Percentiles rank a stretch among this genome's conserved stretches.
Evolutionary conservation across 2,797 vertebrate genomes (phyloP).

Genomic region (Melopsittacus undulatus): DNA sequence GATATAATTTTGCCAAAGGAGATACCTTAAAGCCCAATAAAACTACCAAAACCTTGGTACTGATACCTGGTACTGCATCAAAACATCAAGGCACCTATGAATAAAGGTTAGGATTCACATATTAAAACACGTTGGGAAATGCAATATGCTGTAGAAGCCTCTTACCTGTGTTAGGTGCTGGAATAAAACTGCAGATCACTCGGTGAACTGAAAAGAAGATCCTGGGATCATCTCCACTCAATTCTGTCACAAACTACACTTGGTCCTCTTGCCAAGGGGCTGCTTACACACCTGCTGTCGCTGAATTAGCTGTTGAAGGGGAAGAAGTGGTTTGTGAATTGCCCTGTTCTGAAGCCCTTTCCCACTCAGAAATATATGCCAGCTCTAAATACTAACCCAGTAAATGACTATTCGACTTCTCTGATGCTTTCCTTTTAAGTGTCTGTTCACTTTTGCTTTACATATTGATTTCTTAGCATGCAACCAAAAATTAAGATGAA

Average conservation of each 20-base stretch:
- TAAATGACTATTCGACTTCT: slow-evolving; percentile 17
- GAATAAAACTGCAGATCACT: neutral
- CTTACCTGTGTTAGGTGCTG: neutral
- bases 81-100: neutral
- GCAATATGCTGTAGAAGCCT: neutral
- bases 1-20: neutral
- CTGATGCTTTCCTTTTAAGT: slow-evolving; percentile 32
- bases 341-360: neutral
- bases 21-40: neutral
- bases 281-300: slow-evolving; percentile 5
- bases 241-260: neutral
- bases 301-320: slow-evolving; percentile 34
- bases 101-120: neutral
- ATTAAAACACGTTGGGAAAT: neutral
- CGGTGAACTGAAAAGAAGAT: neutral
- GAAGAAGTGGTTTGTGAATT: slow-evolving; percentile 39
- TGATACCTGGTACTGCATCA: neutral
- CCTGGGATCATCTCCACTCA: slow-evolving; percentile 48
- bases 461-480: slow-evolving; percentile 26
- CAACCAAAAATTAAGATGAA: slow-evolving; percentile 54
- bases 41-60: neutral
- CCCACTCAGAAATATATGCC: slow-evolving; percentile 7
- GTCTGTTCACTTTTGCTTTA: slow-evolving; percentile 13
- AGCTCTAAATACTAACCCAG: slow-evolving; percentile 1
- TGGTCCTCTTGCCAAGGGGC: neutral